Conservation (phyloP, 2,888 invertebrate genomes). For the Aporophyla lueneburgensis region DNA sequence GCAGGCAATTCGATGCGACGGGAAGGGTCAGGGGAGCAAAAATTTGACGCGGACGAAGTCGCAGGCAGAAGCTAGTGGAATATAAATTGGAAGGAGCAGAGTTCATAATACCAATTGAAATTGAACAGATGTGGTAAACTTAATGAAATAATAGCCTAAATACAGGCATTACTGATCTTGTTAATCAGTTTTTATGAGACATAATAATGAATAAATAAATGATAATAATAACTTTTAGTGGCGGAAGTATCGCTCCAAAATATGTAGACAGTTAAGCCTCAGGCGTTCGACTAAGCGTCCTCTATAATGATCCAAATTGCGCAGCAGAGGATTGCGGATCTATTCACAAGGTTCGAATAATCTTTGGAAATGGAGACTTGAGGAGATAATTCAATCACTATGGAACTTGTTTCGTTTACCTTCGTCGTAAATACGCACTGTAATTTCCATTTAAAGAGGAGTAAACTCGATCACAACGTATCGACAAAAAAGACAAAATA, state of each 20-base stretch:
- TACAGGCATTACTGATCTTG: background rate
- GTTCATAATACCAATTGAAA: too few relatives aligned
- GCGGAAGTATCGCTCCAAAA: constrained; percentile 22
- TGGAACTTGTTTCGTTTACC: background rate
- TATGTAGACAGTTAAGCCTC: constrained; percentile 19
- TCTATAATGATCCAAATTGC: constrained; percentile 20
- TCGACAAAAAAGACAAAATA: constrained; percentile 21
- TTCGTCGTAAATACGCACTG: background rate
- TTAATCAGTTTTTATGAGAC: background rate
- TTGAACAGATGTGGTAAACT: background rate
- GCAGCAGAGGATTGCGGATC: constrained; percentile 14
- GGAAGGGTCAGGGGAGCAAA: too few relatives aligned
- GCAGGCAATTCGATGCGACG: too few relatives aligned
- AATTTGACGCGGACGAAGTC: too few relatives aligned
- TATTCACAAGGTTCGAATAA: constrained; percentile 31
- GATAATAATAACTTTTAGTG: background rate
- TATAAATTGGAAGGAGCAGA: too few relatives aligned
- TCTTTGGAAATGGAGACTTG: background rate
- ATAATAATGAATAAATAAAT: background rate
- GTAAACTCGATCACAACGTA: constrained; percentile 24
- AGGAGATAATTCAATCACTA: constrained; percentile 4
- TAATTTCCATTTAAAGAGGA: constrained; percentile 17
- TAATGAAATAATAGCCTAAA: background rate
- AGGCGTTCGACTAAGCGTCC: constrained; percentile 26
- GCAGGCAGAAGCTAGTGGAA: too few relatives aligned